Base-by-base conservation (phyloP, 2,113 vertebrate species). In the Planiliza haematocheilus region DNA sequence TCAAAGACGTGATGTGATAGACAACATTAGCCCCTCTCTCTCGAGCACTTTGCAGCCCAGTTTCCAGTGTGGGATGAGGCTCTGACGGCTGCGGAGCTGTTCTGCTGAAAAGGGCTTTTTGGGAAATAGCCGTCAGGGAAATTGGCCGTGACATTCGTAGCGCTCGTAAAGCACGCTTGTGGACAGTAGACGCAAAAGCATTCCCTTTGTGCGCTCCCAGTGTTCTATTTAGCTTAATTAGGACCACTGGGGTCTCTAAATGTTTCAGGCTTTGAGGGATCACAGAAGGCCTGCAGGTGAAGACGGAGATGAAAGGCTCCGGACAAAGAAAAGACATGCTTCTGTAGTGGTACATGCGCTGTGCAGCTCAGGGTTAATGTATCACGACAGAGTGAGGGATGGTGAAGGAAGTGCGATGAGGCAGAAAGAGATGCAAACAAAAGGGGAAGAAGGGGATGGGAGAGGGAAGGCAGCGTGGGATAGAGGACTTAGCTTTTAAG, bases 191-290 rank as follows among this genome's bases (percentile, higher is more conserved):
- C 30, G 18, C 62, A 73, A 62, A 78, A 72, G 66, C 42, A 14
- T 52, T 48, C 67, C 63, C 61, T 80, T 81, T 74, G 57, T 85
- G 79, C 41, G 70, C 61, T 20, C 55, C 52, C 48, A 18, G 18
- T 49, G 55, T 75, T 83, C 69, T 87, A n/a, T 73, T 91, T 70
- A 77, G 62, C 70, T 56, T 92, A 89, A 92, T 91, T 89, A 86
- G 82, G 70, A 86, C 79, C 64, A 79, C 58, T 37, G 77, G 64
- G 61, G 59, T 85, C 72, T 77, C 59, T 73, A 60, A 77, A 73
- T 76, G 84, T 79, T 86, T 69, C 51, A 76, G 79, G 72, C 72
- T 66, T 68, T 69, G 51, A 74, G 69, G 52, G 59, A 75, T 75
- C 56, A 20, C 20, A 0, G 36, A 75, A 49, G 77, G 36, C 82